phyloP scores from a whole-genome alignment of 35 echinoderm and acorn worm species.

The Apostichopus californicus region DNA sequence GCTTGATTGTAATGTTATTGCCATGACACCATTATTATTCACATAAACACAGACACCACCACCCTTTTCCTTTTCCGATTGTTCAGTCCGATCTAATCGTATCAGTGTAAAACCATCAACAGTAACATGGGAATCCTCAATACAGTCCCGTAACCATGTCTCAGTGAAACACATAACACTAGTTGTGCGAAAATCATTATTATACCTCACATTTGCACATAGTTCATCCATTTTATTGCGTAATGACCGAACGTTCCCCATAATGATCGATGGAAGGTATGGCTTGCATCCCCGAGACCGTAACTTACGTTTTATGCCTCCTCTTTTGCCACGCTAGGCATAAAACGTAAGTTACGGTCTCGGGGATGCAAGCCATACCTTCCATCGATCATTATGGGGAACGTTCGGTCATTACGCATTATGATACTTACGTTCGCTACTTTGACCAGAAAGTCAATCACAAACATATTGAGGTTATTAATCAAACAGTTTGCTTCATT shows the following conservation, averaged over 20 bases:
- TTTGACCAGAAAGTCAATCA: too few relatives aligned
- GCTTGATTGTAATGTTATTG: constrained; percentile 72
- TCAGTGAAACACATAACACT: constrained; percentile 65
- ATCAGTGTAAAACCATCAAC: neutral
- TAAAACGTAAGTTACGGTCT: constrained; percentile 13
- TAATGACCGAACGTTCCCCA: constrained; percentile 66
- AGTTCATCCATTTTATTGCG: too few relatives aligned
- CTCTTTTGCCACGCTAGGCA: too few relatives aligned
- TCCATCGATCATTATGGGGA: constrained; percentile 65
- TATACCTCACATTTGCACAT: too few relatives aligned
- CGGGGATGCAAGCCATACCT: constrained; percentile 38
- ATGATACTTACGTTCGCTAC: too few relatives aligned
- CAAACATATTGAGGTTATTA: too few relatives aligned
- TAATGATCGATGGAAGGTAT: constrained; percentile 60
- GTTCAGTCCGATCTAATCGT: neutral
- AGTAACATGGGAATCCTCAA: neutral
- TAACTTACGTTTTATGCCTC: constrained; percentile 45
- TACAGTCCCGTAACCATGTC: constrained; percentile 47
- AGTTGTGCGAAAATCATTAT: too few relatives aligned
- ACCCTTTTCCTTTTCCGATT: constrained; percentile 55
- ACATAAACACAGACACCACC: constrained; percentile 61
- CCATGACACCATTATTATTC: constrained; percentile 68
- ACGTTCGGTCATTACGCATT: constrained; percentile 54
- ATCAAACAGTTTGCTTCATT: too few relatives aligned
- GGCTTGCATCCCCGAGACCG: constrained; percentile 1